These are phyloP conservation scores for Formicarius rufipectus DNA, from an alignment of 2,113 vertebrate species.

Conservation along the genomic window DNA sequence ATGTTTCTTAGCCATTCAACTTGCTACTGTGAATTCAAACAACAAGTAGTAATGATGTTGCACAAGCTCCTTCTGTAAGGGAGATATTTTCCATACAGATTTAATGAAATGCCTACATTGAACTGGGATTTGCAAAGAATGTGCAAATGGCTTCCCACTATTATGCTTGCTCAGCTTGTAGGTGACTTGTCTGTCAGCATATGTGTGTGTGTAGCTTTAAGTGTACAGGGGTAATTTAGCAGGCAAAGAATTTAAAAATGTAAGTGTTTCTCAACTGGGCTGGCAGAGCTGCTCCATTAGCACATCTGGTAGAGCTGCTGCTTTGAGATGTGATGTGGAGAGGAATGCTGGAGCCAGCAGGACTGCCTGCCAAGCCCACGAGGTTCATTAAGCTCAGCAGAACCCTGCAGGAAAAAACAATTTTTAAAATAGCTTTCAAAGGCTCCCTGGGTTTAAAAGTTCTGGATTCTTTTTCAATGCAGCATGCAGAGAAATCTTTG, in stretches of 20 bases:
- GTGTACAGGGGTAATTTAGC: neutral
- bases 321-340: constrained; percentile 34
- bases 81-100: neutral
- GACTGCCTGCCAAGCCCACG: constrained; percentile 51
- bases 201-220: neutral
- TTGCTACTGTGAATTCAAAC: neutral
- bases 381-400: constrained; percentile 66
- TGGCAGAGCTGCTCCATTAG: constrained; percentile 53
- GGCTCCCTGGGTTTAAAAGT: constrained; percentile 47
- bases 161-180: neutral
- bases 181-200: neutral
- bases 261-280: neutral
- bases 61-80: neutral
- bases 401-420: constrained; percentile 44
- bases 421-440: constrained; percentile 64
- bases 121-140: neutral
- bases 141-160: neutral
- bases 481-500: neutral
- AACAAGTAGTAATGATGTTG: neutral
- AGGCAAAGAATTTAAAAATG: constrained; percentile 38
- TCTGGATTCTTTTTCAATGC: constrained; percentile 19
- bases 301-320: constrained; percentile 61
- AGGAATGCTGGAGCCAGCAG: constrained; percentile 57
- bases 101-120: constrained; percentile 8
- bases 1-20: neutral